Evolutionary conservation across 2,113 vertebrate genomes (phyloP).

Genomic region (Cygnus buccinator): DNA sequence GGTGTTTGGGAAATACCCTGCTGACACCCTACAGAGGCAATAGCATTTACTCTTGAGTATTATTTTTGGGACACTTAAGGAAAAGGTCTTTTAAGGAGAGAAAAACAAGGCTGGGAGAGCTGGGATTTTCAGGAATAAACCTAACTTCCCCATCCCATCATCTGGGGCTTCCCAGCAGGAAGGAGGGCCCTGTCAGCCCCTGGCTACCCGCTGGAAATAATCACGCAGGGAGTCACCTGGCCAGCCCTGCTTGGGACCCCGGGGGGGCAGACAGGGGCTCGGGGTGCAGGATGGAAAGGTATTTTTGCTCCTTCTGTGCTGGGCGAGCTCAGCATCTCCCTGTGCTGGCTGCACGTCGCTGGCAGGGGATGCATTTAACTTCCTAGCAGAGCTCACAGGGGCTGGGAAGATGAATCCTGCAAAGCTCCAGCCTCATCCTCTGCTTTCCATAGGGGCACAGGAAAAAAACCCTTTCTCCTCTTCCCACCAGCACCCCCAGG

Average conservation of each 20-base stretch:
- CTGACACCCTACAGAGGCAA: not conserved
- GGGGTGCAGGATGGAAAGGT: not conserved
- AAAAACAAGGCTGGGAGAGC: not conserved
- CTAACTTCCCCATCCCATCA: not conserved
- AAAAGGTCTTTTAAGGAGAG: not conserved
- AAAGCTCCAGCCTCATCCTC: not conserved
- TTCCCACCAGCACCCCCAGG: not conserved
- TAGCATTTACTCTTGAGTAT: accelerated
- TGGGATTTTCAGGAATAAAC: not conserved
- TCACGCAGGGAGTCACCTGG: accelerated
- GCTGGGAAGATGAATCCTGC: accelerated
- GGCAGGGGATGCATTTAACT: accelerated
- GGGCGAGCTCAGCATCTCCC: not conserved
- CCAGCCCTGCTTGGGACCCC: accelerated
- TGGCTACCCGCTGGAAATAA: not conserved
- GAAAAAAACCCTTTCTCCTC: not conserved
- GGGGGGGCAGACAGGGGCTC: not conserved
- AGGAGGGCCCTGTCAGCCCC: not conserved
- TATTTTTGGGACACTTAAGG: accelerated
- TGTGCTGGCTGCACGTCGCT: accelerated
- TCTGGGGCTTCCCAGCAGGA: not conserved
- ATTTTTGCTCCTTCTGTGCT: not conserved
- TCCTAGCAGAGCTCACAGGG: not conserved
- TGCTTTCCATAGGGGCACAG: accelerated
- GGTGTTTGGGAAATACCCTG: not conserved